Conservation (phyloP, 2,797 vertebrate genomes). For the Hoplostethus atlanticus region DNA sequence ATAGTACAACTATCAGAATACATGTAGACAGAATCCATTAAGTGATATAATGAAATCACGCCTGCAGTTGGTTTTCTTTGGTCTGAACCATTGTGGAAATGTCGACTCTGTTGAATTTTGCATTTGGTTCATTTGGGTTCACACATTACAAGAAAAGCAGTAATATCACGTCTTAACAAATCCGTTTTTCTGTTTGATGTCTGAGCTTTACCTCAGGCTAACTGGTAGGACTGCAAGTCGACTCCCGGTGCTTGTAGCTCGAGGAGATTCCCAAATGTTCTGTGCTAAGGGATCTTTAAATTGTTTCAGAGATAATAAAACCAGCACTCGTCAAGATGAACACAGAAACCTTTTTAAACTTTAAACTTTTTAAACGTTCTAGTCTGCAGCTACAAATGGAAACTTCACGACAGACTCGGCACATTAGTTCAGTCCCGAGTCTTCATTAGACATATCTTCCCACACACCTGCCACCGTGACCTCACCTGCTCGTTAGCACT, state of each 20-base stretch:
- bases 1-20: too few species aligned
- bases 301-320: constrained; percentile 30
- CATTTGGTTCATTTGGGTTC: background rate
- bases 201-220: constrained; percentile 1
- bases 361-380: constrained; percentile 17
- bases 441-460: constrained; percentile 4
- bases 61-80: too few species aligned
- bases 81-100: too few species aligned
- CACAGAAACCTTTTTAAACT: constrained; percentile 30
- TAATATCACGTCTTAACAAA: background rate
- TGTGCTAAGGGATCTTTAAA: background rate
- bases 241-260: constrained; percentile 14
- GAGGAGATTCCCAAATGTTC: constrained; percentile 35
- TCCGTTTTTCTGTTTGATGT: background rate
- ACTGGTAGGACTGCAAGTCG: constrained; percentile 21
- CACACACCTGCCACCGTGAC: constrained; percentile 11
- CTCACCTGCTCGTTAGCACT: constrained; percentile 30
- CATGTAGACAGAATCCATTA: too few species aligned
- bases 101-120: too few species aligned
- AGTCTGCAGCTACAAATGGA: constrained; percentile 23
- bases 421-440: background rate
- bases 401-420: background rate
- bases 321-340: constrained; percentile 10
- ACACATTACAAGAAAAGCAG: background rate
- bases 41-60: too few species aligned